Percentiles rank a stretch among this genome's conserved stretches.
Evolutionary conservation across 2,888 invertebrate species (phyloP).

Genomic region (Meganola albula): DNA sequence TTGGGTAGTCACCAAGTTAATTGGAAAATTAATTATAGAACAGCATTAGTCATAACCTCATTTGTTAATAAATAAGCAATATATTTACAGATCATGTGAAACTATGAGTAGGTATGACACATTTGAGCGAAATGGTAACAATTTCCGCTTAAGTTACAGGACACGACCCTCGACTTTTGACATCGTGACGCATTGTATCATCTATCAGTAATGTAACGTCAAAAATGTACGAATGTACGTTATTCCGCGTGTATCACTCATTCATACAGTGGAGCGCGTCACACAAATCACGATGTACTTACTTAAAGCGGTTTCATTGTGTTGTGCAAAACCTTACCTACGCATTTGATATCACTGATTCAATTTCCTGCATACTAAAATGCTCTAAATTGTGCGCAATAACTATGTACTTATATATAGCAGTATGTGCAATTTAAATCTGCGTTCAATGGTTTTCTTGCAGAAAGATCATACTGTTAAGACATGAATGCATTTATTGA

Average conservation of each 20-base stretch:
- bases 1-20: slow-evolving; percentile 12
- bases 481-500: no score
- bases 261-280: slow-evolving; percentile 24
- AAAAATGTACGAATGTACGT: slow-evolving; percentile 35
- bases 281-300: slow-evolving; percentile 20
- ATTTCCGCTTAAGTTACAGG: slow-evolving; percentile 50
- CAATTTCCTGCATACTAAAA: no score
- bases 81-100: slow-evolving; percentile 50
- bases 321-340: slow-evolving; percentile 31
- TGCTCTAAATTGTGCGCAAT: no score
- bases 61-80: slow-evolving; percentile 30
- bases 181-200: slow-evolving; percentile 44
- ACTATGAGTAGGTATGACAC: slow-evolving; percentile 45
- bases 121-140: slow-evolving; percentile 39
- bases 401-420: no score
- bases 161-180: slow-evolving; percentile 41
- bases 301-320: slow-evolving; percentile 37
- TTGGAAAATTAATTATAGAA: slow-evolving; percentile 14
- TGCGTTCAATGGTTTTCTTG: no score
- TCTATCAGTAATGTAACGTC: slow-evolving; percentile 38
- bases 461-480: no score
- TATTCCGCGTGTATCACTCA: slow-evolving; percentile 41
- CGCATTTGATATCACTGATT: slow-evolving; percentile 32
- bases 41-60: slow-evolving; percentile 24
- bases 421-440: no score